These are phyloP conservation scores for Poeciliopsis infans DNA, from an alignment of 2,797 vertebrate species.

Conservation along the genomic window DNA sequence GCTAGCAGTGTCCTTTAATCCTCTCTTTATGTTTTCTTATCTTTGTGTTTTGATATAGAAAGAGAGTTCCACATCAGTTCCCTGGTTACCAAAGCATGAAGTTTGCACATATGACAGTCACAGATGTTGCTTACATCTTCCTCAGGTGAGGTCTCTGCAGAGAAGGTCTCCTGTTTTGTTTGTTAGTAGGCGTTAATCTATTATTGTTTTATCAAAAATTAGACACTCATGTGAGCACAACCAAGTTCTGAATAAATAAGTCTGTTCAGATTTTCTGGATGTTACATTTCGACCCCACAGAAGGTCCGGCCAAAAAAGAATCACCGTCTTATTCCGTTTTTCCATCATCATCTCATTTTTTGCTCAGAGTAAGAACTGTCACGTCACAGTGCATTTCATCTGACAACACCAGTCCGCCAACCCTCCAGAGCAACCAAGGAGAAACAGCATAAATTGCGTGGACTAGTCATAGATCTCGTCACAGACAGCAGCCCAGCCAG, in stretches of 20 bases:
- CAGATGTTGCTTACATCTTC: neutral
- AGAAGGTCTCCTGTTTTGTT: neutral
- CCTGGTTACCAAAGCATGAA: neutral
- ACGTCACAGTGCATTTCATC: conserved; percentile 48
- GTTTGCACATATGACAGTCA: neutral
- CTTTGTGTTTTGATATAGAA: neutral
- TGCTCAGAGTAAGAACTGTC: conserved; percentile 38
- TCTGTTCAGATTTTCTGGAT: neutral
- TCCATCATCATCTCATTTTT: conserved; percentile 31
- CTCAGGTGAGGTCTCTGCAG: neutral
- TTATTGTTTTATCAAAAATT: neutral
- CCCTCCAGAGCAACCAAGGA: conserved; percentile 48
- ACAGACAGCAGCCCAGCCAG: conserved; percentile 36
- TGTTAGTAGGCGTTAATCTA: neutral
- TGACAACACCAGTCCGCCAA: conserved; percentile 42
- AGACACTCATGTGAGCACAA: neutral
- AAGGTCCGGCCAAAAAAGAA: neutral
- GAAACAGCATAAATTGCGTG: conserved; percentile 49
- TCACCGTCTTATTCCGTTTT: conserved; percentile 2
- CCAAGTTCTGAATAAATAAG: neutral
- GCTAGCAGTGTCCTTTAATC: neutral
- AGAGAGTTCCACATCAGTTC: neutral
- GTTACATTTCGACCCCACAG: neutral
- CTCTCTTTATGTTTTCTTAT: neutral
- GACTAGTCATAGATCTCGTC: conserved; percentile 51